These are phyloP conservation scores for Alligator mississippiensis DNA, from an alignment of 2,113 vertebrate species.

Conservation along the genomic window DNA sequence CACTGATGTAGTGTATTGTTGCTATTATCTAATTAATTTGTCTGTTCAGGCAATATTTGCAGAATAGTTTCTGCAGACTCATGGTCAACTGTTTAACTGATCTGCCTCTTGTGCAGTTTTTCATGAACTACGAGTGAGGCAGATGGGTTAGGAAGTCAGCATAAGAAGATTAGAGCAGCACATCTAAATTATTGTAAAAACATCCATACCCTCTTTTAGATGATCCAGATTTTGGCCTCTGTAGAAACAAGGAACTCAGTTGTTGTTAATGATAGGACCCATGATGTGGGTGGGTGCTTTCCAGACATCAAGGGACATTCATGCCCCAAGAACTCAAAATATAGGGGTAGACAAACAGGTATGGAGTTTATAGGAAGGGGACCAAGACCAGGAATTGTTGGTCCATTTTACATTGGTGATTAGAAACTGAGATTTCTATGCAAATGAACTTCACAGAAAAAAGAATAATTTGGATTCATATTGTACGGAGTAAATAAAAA, in stretches of 20 bases:
- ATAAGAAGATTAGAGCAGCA: not conserved
- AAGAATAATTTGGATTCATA: not conserved
- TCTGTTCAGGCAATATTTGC: not conserved
- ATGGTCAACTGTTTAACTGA: not conserved
- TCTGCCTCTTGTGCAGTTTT: not conserved
- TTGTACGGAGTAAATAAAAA: not conserved
- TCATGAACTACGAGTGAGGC: not conserved
- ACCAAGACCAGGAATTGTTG: not conserved
- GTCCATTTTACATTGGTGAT: not conserved
- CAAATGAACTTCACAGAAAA: not conserved
- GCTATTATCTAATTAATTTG: not conserved
- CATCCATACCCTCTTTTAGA: not conserved
- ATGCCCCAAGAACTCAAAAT: not conserved
- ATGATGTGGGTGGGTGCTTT: not conserved
- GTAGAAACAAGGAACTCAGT: not conserved
- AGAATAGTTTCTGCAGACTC: not conserved
- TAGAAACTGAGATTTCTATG: not conserved
- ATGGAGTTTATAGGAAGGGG: not conserved
- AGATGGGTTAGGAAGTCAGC: not conserved
- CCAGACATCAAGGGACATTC: not conserved
- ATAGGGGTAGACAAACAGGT: not conserved
- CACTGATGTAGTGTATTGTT: not conserved
- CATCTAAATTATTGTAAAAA: not conserved
- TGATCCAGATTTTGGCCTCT: not conserved
- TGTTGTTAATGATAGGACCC: not conserved